A percentile compares a stretch with the other conserved stretches of the same genome.
Evolutionary conservation across 2,797 vertebrate genomes (phyloP).

Genomic region (Galagoides demidoff): DNA sequence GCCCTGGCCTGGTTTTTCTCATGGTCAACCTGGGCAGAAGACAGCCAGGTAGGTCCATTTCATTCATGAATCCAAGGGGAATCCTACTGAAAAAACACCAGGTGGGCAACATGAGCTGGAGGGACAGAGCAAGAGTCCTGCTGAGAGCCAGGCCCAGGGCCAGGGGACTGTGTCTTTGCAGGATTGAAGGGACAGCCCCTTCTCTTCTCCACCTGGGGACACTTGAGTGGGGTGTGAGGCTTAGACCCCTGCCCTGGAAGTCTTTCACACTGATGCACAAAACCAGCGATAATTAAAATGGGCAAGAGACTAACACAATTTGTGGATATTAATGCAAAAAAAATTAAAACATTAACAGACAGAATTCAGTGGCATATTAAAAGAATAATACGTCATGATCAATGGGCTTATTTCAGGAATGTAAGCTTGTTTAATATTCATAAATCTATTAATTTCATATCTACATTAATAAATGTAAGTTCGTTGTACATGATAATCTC

Average conservation of each 20-base stretch:
- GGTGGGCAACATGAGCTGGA: neutral
- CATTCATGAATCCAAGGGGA: neutral
- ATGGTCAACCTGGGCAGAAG: neutral
- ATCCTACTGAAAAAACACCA: neutral
- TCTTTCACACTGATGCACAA: neutral
- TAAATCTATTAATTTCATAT: neutral
- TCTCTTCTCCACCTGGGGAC: neutral
- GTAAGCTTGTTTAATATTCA: neutral
- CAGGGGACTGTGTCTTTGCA: neutral
- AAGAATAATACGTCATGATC: neutral
- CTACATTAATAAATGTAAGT: neutral
- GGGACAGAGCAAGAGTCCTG: neutral
- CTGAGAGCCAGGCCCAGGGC: too few species aligned
- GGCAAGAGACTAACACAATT: neutral
- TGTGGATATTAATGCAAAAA: neutral
- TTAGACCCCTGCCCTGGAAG: neutral
- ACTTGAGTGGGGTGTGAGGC: too few species aligned
- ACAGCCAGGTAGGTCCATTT: neutral
- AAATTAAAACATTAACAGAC: neutral
- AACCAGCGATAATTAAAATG: neutral
- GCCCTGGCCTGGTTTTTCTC: neutral
- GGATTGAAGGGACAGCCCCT: accelerated
- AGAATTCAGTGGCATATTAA: neutral
- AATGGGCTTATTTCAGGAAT: neutral
- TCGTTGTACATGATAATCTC: neutral